Conservation (phyloP, 2,888 invertebrate genomes). For the Fissipunctia ypsillon region DNA sequence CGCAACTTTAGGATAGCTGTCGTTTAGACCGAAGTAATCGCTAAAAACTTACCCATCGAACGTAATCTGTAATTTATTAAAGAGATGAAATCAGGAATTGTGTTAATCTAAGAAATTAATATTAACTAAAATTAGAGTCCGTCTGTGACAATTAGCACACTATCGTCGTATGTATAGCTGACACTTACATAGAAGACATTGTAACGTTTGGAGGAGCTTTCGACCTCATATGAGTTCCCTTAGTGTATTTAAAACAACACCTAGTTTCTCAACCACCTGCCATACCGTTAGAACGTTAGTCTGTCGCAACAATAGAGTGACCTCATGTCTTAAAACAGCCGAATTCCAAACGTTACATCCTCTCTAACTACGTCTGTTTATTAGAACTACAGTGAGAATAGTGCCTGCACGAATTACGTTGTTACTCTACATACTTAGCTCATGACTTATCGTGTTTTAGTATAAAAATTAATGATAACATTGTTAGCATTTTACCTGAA, state of each 20-base stretch:
- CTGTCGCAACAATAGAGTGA: background rate
- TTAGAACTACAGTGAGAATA: slow-evolving; percentile 77
- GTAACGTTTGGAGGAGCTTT: slow-evolving; percentile 9
- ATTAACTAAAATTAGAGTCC: slow-evolving; percentile 30
- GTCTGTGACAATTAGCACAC: slow-evolving; percentile 22
- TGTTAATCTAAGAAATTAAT: slow-evolving; percentile 56
- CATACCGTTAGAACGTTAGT: background rate
- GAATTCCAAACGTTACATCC: slow-evolving; percentile 13
- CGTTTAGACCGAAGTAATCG: slow-evolving; percentile 11
- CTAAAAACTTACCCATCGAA: slow-evolving; percentile 36
- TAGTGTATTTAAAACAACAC: background rate
- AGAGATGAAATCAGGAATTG: slow-evolving; percentile 55
- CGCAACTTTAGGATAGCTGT: slow-evolving; percentile 28
- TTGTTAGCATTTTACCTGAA: slow-evolving; percentile 56
- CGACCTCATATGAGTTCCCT: background rate
- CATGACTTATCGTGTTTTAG: slow-evolving; percentile 56
- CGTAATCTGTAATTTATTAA: slow-evolving; percentile 46
- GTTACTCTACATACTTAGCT: slow-evolving; percentile 62
- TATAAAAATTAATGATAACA: slow-evolving; percentile 49
- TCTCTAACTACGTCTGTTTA: slow-evolving; percentile 42
- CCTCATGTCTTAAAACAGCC: background rate
- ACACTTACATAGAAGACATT: slow-evolving; percentile 10
- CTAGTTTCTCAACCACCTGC: background rate
- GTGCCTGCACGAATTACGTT: slow-evolving; percentile 75
- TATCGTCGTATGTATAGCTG: slow-evolving; percentile 21